Evolutionary conservation across 2,888 invertebrate genomes (phyloP), one percentile per base, ranked within the genome.

Genomic region (Eristalinus sepulchralis): DNA sequence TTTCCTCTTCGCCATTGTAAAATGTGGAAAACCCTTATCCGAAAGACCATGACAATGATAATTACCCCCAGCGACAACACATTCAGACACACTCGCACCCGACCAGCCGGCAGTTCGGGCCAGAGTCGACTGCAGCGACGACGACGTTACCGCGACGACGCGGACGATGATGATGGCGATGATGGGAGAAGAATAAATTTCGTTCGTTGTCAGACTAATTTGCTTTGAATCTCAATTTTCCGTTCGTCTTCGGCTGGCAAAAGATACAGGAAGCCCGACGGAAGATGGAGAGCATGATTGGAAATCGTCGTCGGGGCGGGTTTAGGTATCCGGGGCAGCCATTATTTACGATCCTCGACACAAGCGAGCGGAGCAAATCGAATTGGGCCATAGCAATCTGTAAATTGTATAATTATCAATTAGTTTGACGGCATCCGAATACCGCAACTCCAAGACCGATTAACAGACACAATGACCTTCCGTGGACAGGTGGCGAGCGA

Each of bases 31-130:
- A 73, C 83, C 73, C 73, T 72, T 81, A 78, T 22, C 31, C 82
- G 55, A 68, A 83, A 73, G 86, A 78, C 82, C 82, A 79, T 86
- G 75, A 83, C 75, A 86, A 83, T 79, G 83, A 83, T 78, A 86
- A 79, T 86, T 86, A 83, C 78, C 60, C 13, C 73, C 4, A 17
- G 36, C 71, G 34, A n/a, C 57, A 68, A 33, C 62, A 33, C 13
- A 2, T 57, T 31, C 53, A 17, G 33, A 31, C 13, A 70, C 22
- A n/a, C 59, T 4, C 5, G 27, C 34, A 20, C 13, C 11, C 13
- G 13, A 13, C 11, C 39, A 39, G n/a, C 47, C 17, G 17, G 3
- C 39, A 47, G 47, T 47, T 47, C 17, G 6, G 47, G 47, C 47
- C 47, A 47, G 17, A 27, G 27, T 27, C 27, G 27, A 27, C 27